Percentiles rank a stretch among this genome's conserved stretches.
Conservation (phyloP, 2,888 invertebrate species). For the Charanyca ferruginea region DNA sequence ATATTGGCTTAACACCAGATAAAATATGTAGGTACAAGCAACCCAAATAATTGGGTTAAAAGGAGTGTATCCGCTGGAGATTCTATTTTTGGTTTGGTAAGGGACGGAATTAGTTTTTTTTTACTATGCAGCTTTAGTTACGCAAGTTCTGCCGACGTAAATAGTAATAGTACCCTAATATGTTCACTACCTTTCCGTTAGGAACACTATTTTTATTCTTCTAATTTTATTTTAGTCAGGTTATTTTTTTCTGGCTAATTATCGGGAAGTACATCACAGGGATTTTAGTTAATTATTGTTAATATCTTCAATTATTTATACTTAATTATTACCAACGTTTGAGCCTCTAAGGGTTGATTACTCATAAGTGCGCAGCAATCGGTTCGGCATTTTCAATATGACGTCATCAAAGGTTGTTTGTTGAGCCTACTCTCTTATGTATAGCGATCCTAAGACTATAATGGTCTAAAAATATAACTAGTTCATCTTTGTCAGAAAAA, state of each 20-base stretch:
- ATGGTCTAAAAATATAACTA: too few relatives aligned
- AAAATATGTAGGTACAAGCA: slow-evolving; percentile 1
- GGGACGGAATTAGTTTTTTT: slow-evolving; percentile 3
- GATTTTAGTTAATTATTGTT: background rate
- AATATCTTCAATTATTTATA: background rate
- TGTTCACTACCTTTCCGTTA: slow-evolving; percentile 10
- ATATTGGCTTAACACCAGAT: slow-evolving; percentile 6
- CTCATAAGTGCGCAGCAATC: too few relatives aligned
- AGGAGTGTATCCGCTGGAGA: background rate
- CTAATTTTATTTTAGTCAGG: background rate
- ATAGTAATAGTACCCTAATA: slow-evolving; percentile 29
- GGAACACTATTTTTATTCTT: slow-evolving; percentile 3
- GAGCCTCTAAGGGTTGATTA: background rate
- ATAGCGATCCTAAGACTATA: too few relatives aligned
- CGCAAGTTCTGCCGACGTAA: slow-evolving; percentile 20
- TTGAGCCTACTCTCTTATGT: too few relatives aligned
- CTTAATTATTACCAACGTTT: background rate
- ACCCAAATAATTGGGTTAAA: slow-evolving; percentile 23
- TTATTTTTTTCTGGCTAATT: background rate
- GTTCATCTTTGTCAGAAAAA: background rate
- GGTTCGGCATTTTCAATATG: too few relatives aligned
- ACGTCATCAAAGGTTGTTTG: too few relatives aligned
- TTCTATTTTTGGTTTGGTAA: slow-evolving; percentile 9
- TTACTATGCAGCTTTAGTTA: slow-evolving; percentile 2
- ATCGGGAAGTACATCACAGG: background rate